These are phyloP conservation scores for Stomorhina lunata DNA, from an alignment of 2,888 invertebrate genomes.

Conservation along the genomic window DNA sequence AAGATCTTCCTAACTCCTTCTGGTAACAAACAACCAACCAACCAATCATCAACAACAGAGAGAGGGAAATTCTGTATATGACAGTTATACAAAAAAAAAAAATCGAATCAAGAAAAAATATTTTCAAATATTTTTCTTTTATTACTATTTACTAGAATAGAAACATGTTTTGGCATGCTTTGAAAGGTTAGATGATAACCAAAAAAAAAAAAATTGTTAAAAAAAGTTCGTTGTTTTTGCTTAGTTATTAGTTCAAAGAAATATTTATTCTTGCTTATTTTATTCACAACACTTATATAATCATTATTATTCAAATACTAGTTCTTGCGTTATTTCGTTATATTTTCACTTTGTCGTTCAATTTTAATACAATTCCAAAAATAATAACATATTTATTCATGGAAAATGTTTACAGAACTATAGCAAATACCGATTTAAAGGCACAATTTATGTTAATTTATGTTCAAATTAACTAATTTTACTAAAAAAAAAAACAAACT, in stretches of 20 bases:
- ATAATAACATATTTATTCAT: conserved; percentile 8
- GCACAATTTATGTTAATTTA: conserved; percentile 43
- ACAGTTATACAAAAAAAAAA: not conserved
- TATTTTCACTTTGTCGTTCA: conserved; percentile 26
- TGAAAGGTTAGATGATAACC: not conserved
- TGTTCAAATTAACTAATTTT: not conserved
- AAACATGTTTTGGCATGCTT: conserved; percentile 22
- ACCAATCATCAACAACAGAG: not conserved
- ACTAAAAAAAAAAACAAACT: conserved; percentile 6
- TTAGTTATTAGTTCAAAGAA: conserved; percentile 38
- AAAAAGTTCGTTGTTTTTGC: conserved; percentile 37
- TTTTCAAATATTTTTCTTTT: not conserved
- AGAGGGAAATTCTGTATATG: conserved; percentile 24
- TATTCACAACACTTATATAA: conserved; percentile 13
- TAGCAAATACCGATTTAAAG: conserved; percentile 50
- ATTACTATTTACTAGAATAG: not conserved
- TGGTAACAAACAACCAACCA: no score
- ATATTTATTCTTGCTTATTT: conserved; percentile 35
- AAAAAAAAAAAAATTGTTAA: not conserved
- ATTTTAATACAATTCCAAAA: no score
- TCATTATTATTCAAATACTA: conserved; percentile 11
- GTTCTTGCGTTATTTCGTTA: conserved; percentile 40
- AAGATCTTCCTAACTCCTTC: no score
- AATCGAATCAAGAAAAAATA: not conserved
- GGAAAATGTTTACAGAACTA: conserved; percentile 25